phyloP scores from a whole-genome alignment of 1,140 invertebrate species.

The Heliothis subflexa region DNA sequence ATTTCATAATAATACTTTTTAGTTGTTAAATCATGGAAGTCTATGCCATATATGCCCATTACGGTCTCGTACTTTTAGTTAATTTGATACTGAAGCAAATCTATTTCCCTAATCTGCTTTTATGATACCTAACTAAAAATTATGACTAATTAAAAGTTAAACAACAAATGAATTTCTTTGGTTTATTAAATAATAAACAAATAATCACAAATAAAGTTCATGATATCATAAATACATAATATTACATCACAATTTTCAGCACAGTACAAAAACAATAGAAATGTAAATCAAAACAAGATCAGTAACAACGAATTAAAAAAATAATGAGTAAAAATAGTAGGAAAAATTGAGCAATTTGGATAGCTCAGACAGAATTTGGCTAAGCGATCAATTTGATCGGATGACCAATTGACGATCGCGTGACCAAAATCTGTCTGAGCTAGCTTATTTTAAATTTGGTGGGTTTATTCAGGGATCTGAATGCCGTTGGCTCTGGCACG shows the following conservation, averaged over 20 bases:
- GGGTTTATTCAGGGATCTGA: constrained; percentile 54
- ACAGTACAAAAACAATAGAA: not conserved
- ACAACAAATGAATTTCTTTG: constrained; percentile 27
- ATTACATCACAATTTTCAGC: not conserved
- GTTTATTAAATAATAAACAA: constrained; percentile 34
- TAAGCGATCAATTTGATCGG: not conserved
- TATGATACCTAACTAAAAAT: no score
- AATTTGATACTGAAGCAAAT: no score
- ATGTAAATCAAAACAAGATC: not conserved
- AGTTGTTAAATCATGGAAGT: no score
- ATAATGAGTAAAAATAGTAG: constrained; percentile 9
- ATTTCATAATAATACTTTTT: no score
- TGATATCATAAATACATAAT: not conserved
- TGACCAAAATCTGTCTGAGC: not conserved
- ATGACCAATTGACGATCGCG: not conserved
- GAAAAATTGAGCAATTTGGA: constrained; percentile 3
- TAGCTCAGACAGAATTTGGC: not conserved
- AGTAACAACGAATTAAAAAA: not conserved
- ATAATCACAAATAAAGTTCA: not conserved
- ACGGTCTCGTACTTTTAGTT: no score
- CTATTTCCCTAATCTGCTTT: no score
- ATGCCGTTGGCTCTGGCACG: constrained; percentile 82
- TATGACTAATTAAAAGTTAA: not conserved
- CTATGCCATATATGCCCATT: no score
- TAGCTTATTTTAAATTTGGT: not conserved